These are phyloP conservation scores for Acanthiza pusilla DNA, from an alignment of 2,797 vertebrate genomes.

Conservation along the genomic window DNA sequence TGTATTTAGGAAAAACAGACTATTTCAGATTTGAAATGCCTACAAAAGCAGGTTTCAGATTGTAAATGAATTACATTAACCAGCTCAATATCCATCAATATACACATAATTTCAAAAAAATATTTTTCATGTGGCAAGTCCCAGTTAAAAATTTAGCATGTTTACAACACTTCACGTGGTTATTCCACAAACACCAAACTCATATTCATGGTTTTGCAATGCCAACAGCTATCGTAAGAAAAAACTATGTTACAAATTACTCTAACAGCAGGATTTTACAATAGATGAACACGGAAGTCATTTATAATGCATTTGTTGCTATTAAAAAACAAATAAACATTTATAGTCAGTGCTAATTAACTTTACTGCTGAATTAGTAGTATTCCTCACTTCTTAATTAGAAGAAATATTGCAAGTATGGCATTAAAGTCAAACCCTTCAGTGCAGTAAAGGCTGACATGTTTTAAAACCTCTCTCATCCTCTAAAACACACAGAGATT, in stretches of 20 bases:
- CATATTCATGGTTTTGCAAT: background rate
- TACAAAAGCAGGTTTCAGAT: background rate
- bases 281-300: background rate
- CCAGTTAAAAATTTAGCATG: background rate
- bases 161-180: background rate
- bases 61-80: background rate
- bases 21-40: background rate
- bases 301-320: conserved; percentile 18
- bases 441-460: background rate
- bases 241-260: background rate
- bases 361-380: conserved; percentile 6
- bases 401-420: background rate
- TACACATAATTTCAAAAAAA: background rate
- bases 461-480: background rate
- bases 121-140: background rate
- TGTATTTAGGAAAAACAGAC: background rate
- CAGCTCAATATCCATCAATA: background rate
- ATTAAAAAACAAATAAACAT: conserved; percentile 45
- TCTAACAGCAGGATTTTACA: conserved; percentile 1
- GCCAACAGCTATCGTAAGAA: background rate
- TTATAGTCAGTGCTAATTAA: conserved; percentile 26
- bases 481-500: background rate
- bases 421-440: background rate
- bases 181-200: background rate
- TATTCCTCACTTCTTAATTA: background rate